Evolutionary conservation across 2,888 invertebrate genomes (phyloP), one percentile per base, ranked within the genome.

Genomic region (Macrosoma leucophasiata): DNA sequence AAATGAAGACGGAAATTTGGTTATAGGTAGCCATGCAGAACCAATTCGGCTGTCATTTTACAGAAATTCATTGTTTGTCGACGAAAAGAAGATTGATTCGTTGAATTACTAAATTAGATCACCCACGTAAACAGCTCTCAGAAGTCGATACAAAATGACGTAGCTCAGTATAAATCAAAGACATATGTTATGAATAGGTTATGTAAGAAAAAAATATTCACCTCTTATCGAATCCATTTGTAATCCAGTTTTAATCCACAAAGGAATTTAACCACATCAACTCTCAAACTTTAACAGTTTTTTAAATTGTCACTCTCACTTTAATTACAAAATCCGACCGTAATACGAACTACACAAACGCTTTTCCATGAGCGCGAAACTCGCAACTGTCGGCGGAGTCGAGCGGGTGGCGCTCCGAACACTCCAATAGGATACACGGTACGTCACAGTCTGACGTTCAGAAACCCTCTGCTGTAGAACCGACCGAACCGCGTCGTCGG

Each of bases 141-240:
- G 37, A 47, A 48, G 33, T 36, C 39, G 27, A 39, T 46, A 43
- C 39, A 47, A 41, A 23, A 41, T 62, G 58, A 69, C 59, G 63
- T 65, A 43, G 55, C 53, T 58, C 61, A 58, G 60, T 62, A 59
- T 53, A 58, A 64, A 62, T 64, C 48, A 52, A 51, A 55, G 71
- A 65, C 72, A 73, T 70, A 74, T 68, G 66, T 62, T 51, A 50
- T 48, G 53, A 55, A 57, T 62, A 75, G 62, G 65, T 69, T 66
- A 69, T 62, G 53, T 62, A 56, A 64, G 53, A 36, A 58, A 65
- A 33, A 47, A 48, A 33, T 41, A 56, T 51, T 67, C 57, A 79
- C 79, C 79, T 79, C 65, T 70, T 45, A 67, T 44, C 41, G 68
- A 58, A 52, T 75, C 78, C 79, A 79, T 79, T 67, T 62, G 63